These are phyloP conservation scores for Nymphalis polychloros DNA, from an alignment of 2,888 invertebrate species.

Conservation along the genomic window DNA sequence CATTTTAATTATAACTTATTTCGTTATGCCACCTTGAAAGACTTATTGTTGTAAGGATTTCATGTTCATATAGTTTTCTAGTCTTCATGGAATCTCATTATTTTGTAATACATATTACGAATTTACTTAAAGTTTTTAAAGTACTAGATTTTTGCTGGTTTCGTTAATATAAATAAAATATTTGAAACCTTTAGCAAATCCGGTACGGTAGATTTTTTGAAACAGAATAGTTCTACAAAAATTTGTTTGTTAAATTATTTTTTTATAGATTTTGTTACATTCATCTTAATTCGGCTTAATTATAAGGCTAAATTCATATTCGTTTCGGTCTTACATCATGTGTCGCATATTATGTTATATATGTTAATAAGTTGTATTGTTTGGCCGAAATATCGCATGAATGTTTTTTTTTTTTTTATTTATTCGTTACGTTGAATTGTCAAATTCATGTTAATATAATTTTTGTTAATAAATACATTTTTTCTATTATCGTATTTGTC, in stretches of 20 bases:
- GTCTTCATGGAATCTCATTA: conserved; percentile 79
- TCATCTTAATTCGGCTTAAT: conserved; percentile 17
- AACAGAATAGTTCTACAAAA: conserved; percentile 1
- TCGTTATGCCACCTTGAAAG: conserved; percentile 79
- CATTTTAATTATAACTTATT: conserved; percentile 73
- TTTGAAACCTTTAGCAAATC: conserved; percentile 51
- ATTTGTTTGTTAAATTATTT: conserved; percentile 8
- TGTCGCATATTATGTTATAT: conserved; percentile 57
- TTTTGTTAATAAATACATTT: conserved; percentile 80
- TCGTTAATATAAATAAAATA: conserved; percentile 52
- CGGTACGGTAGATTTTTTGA: conserved; percentile 38
- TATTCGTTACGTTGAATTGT: conserved; percentile 76
- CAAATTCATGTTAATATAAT: conserved; percentile 73
- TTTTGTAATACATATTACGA: conserved; percentile 64
- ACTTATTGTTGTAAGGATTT: conserved; percentile 81
- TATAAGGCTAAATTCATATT: conserved; percentile 8
- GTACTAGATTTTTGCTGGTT: conserved; percentile 58
- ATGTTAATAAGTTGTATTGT: conserved; percentile 71
- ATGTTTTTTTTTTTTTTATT: conserved; percentile 64
- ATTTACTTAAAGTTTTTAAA: conserved; percentile 59
- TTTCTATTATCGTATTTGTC: conserved; percentile 67
- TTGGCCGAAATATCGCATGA: conserved; percentile 76
- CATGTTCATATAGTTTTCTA: conserved; percentile 81
- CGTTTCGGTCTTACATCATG: conserved; percentile 53
- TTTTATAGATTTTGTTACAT: conserved; percentile 25